These are phyloP conservation scores for Esox lucius DNA, from an alignment of 2,797 vertebrate species.

Conservation along the genomic window DNA sequence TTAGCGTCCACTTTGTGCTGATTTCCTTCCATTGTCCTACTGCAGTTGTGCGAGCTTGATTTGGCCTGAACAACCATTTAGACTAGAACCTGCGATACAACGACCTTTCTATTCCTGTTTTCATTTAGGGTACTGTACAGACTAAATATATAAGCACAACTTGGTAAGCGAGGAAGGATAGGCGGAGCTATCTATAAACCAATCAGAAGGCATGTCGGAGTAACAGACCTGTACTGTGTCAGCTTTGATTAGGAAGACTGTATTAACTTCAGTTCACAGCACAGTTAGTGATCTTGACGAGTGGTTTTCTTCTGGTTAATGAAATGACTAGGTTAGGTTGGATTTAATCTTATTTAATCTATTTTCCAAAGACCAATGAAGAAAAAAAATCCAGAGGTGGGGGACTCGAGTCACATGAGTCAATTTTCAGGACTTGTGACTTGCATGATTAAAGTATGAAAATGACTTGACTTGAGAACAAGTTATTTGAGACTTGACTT, in stretches of 20 bases:
- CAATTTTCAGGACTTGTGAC: too few species aligned
- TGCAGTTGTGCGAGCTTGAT: slow-evolving; percentile 29
- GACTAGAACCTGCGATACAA: not conserved
- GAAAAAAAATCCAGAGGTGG: not conserved
- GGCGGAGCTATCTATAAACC: not conserved
- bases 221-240: not conserved
- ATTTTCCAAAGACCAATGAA: not conserved
- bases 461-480: too few species aligned
- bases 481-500: too few species aligned
- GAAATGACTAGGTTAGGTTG: not conserved
- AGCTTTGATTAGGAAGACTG: not conserved
- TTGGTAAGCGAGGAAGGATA: not conserved
- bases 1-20: slow-evolving; percentile 68
- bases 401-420: too few species aligned
- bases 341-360: not conserved
- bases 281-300: not conserved
- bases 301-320: slow-evolving; percentile 14
- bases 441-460: too few species aligned
- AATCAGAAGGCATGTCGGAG: slow-evolving; percentile 15
- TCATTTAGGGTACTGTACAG: too few species aligned
- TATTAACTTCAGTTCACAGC: not conserved
- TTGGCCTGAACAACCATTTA: slow-evolving; percentile 65
- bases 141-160: slow-evolving; percentile 8
- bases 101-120: not conserved
- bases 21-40: slow-evolving; percentile 51